Percentiles rank a stretch among this genome's conserved stretches.
Conservation (phyloP, 2,797 vertebrate genomes). For the Gephyroberyx darwinii region DNA sequence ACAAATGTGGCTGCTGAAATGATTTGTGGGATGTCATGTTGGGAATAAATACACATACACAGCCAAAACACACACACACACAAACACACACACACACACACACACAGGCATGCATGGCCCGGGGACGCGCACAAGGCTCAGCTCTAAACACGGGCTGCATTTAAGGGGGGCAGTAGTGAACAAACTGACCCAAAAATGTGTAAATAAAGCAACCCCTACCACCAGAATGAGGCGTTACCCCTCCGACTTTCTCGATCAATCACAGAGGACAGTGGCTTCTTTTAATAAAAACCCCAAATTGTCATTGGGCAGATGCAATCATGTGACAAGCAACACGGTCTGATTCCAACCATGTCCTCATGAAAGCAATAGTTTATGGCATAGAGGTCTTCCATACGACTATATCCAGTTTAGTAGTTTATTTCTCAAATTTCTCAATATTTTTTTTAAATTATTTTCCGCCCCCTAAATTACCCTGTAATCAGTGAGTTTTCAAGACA, state of each 20-base stretch:
- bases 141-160: conserved; percentile 42
- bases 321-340: conserved; percentile 99
- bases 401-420: conserved; percentile 92
- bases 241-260: conserved; percentile 98
- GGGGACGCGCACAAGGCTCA: conserved; percentile 54
- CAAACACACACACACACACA: background rate
- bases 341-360: conserved; percentile 98
- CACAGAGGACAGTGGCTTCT: conserved; percentile 99
- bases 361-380: conserved; percentile 99
- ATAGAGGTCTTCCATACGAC: conserved; percentile 93
- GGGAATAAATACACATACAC: conserved; percentile 72
- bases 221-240: conserved; percentile 96
- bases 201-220: conserved; percentile 93
- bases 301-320: conserved; percentile 99
- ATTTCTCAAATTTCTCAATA: conserved; percentile 70
- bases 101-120: conserved; percentile 6
- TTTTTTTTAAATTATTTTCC: conserved; percentile 66
- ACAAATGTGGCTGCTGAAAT: conserved; percentile 79
- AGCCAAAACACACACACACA: background rate
- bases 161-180: conserved; percentile 53
- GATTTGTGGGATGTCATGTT: conserved; percentile 86
- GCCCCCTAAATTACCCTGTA: conserved; percentile 80
- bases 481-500: conserved; percentile 87
- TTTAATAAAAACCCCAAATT: conserved; percentile 99
- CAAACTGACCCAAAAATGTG: conserved; percentile 84